Percentiles rank a stretch among this genome's conserved stretches.
phyloP scores from a whole-genome alignment of 2,888 invertebrate genomes.

The Sarcophaga caerulescens region DNA sequence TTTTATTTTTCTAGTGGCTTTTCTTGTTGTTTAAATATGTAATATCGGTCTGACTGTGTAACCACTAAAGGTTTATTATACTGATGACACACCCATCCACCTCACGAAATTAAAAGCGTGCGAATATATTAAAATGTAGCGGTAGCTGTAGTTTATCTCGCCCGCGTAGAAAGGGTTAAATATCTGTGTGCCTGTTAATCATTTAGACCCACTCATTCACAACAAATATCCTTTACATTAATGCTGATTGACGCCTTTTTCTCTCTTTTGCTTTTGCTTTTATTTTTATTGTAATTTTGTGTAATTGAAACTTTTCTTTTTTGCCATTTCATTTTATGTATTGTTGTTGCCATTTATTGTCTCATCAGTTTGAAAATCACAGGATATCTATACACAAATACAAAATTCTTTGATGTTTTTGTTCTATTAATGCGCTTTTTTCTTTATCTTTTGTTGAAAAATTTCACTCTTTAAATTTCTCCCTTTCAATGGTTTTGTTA shows the following conservation, averaged over 20 bases:
- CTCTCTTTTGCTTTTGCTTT: background rate
- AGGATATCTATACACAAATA: constrained; percentile 57
- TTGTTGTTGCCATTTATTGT: constrained; percentile 54
- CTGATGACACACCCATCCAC: constrained; percentile 61
- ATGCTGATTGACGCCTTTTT: constrained; percentile 68
- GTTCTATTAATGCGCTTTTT: constrained; percentile 65
- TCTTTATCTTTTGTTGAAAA: background rate
- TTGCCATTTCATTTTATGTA: constrained; percentile 56
- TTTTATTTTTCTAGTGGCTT: constrained; percentile 6
- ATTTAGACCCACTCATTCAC: constrained; percentile 29
- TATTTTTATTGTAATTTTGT: constrained; percentile 58
- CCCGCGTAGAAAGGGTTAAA: constrained; percentile 61
- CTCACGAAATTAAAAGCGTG: constrained; percentile 52
- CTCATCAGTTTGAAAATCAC: constrained; percentile 52
- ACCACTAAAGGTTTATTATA: constrained; percentile 65
- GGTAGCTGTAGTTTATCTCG: background rate
- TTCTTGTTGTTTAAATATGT: constrained; percentile 26
- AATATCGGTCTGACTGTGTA: constrained; percentile 66
- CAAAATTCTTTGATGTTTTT: constrained; percentile 61
- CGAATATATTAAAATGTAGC: constrained; percentile 41
- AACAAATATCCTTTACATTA: constrained; percentile 62
- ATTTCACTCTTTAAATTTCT: constrained; percentile 14
- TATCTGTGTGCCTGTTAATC: constrained; percentile 54
- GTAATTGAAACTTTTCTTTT: constrained; percentile 67
- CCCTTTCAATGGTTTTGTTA: constrained; percentile 52